Percentiles rank a stretch among this genome's conserved stretches.
Conservation (phyloP, 2,113 vertebrate genomes). For the Hyperopisus bebe region DNA sequence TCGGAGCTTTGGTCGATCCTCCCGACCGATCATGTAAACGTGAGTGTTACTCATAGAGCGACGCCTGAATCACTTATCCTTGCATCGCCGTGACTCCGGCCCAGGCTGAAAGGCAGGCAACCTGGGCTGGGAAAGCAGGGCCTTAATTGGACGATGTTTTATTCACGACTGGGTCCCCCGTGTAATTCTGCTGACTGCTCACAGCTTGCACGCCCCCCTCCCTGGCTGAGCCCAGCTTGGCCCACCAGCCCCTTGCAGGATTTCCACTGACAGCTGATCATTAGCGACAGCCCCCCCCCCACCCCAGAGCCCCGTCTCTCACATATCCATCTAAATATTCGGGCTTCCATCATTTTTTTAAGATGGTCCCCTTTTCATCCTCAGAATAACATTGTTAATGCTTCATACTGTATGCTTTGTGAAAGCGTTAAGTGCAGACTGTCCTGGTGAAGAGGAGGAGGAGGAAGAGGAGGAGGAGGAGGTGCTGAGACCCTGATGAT, state of each 20-base stretch:
- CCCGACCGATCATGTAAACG: background rate
- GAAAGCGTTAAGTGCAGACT: slow-evolving; percentile 12
- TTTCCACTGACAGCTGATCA: slow-evolving; percentile 30
- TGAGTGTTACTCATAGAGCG: background rate
- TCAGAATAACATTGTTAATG: slow-evolving; percentile 34
- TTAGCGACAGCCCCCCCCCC: slow-evolving; percentile 32
- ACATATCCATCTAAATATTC: slow-evolving; percentile 36
- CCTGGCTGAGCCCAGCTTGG: background rate
- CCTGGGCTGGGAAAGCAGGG: slow-evolving; percentile 10
- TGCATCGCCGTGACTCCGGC: background rate
- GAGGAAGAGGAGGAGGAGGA: background rate
- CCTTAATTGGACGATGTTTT: slow-evolving; percentile 30
- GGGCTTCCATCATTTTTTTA: slow-evolving; percentile 35
- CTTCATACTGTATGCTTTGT: slow-evolving; percentile 34
- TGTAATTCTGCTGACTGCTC: slow-evolving; percentile 5
- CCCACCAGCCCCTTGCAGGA: background rate
- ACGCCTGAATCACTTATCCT: background rate
- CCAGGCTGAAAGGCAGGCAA: background rate
- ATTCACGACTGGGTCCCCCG: slow-evolving; percentile 12
- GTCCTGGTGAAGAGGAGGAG: background rate
- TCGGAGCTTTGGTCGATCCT: background rate
- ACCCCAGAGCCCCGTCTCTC: slow-evolving; percentile 13
- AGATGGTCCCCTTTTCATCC: slow-evolving; percentile 33
- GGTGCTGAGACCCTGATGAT: background rate
- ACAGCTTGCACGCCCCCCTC: slow-evolving; percentile 8